Base-by-base conservation (phyloP, 2,888 invertebrate genomes). In the Plebejus argus region DNA sequence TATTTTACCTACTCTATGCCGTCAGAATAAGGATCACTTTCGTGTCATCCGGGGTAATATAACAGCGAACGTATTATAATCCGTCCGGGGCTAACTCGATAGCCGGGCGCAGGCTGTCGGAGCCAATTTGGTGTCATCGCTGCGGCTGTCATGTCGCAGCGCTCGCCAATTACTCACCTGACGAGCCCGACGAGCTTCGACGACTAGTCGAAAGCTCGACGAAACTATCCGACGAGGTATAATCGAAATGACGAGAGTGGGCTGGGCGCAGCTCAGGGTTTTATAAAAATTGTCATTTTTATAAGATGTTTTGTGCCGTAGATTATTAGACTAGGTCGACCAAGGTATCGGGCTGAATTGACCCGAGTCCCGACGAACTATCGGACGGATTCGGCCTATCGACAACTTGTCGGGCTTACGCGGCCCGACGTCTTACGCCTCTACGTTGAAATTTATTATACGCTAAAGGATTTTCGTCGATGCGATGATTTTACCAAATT, bases 151-250 rank as follows among this genome's bases (percentile, higher is more conserved):
- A 82, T 78, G 79, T 79, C 80, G 77, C 39, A 71, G 78, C 78
- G 78, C 66, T 66, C 76, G 79, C 80, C 82, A 82, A 82, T 82
- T 82, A 82, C 82, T 82, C 82, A 82, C 76, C 79, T 45, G 74
- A 53, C 74, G 23, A 20, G 39, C 20, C 49, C 74, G 74, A 28
- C 74, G 74, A 66, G 61, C 23, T 15, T 23, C 58, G 58, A 20
- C 58, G 58, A 58, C 12, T 23, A 12, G 23, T 66, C 23, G 61
- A 4, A 23, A 4, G 15, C 66, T 20, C 61, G 61, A 61, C 20
- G 23, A 23, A n/a, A 20, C 20, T 2, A 23, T 20, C 58, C 58
- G 58, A 58, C 58, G 58, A 58, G 1, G 7, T 58, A 18, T 53
- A 18, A 53, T 18, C 53, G 18, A 18, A 53, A 53, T 18, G 53